phyloP scores from a whole-genome alignment of 2,113 vertebrate genomes.

The Dasyurus viverrinus region DNA sequence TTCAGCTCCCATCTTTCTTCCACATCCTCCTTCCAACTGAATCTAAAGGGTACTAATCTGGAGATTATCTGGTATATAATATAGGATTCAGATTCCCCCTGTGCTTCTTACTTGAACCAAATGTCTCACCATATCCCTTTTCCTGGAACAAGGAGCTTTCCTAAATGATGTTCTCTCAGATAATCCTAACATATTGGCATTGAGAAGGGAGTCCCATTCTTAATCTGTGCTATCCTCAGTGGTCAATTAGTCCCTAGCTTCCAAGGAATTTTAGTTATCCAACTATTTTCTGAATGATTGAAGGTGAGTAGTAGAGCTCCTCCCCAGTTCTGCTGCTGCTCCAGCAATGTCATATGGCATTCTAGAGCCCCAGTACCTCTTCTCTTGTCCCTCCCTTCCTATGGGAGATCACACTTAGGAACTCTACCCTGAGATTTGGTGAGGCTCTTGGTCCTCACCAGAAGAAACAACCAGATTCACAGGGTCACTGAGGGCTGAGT shows the following conservation, averaged over 20 bases:
- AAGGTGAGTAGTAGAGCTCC: not conserved
- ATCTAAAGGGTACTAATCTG: not conserved
- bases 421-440: not conserved
- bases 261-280: not conserved
- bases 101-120: not conserved
- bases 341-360: not conserved
- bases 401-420: not conserved
- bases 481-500: not conserved
- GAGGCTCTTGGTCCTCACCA: not conserved
- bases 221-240: not conserved
- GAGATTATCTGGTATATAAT: not conserved
- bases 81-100: not conserved
- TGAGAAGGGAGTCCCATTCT: not conserved
- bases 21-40: not conserved
- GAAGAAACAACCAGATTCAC: not conserved
- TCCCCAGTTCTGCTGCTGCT: not conserved
- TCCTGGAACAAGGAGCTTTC: not conserved
- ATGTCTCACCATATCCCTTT: not conserved
- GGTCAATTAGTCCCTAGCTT: not conserved
- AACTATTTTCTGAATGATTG: not conserved
- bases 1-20: fast-evolving
- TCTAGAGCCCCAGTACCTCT: not conserved
- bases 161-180: not conserved
- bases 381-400: not conserved
- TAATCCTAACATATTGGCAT: not conserved